phyloP scores from a whole-genome alignment of 2,113 vertebrate species.

The Neomonachus schauinslandi region DNA sequence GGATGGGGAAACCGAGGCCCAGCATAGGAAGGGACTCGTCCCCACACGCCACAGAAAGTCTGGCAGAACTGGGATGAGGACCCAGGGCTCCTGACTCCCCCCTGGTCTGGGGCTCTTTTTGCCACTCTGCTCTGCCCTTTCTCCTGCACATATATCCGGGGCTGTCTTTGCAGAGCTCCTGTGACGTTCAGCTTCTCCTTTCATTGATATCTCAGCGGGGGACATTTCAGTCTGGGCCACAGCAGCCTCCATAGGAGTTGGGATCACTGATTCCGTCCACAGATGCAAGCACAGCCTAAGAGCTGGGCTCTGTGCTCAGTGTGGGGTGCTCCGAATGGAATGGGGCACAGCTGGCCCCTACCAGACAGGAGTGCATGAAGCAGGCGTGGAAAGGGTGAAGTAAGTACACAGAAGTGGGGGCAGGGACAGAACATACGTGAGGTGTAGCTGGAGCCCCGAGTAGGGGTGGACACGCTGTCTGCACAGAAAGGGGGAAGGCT shows the following conservation, averaged over 20 bases:
- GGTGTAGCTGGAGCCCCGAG: neutral
- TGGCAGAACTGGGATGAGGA: neutral
- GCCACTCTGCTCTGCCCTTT: neutral
- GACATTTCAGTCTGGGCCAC: neutral
- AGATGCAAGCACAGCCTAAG: neutral
- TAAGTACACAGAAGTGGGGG: neutral
- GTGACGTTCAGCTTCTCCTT: neutral
- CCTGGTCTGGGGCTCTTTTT: neutral
- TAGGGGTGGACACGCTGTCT: fast-evolving
- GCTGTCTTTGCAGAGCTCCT: neutral
- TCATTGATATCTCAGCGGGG: neutral
- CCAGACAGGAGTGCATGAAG: neutral
- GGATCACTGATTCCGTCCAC: neutral
- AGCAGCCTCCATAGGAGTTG: neutral
- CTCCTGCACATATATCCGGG: fast-evolving
- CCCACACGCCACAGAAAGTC: neutral
- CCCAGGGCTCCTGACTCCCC: neutral
- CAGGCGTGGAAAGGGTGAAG: neutral
- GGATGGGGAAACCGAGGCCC: neutral
- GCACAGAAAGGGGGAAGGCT: neutral
- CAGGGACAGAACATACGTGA: fast-evolving
- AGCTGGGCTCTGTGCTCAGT: neutral
- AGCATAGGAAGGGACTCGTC: neutral
- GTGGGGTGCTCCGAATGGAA: neutral
- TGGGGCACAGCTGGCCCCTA: neutral